These are phyloP conservation scores for Fukomys damarensis DNA, from an alignment of 2,113 vertebrate genomes.

Conservation along the genomic window DNA sequence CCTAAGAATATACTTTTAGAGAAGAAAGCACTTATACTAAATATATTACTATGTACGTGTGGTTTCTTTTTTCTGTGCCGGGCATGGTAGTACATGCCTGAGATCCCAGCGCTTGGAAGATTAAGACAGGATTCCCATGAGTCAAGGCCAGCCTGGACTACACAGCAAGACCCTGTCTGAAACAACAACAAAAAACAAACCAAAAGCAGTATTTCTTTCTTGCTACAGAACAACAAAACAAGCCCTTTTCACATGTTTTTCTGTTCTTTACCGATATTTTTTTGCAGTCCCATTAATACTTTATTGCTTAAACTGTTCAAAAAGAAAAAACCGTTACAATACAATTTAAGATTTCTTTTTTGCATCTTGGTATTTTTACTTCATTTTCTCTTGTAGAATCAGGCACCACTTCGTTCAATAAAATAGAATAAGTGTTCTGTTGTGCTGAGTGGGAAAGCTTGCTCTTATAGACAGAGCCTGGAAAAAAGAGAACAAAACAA, in stretches of 20 bases:
- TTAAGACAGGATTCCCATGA: neutral
- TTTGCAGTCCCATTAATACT: constrained; percentile 6
- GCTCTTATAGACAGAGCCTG: neutral
- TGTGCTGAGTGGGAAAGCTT: neutral
- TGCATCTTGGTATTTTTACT: neutral
- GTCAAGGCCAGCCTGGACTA: neutral
- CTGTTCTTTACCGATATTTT: neutral
- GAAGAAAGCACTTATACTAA: neutral
- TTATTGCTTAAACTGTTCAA: neutral
- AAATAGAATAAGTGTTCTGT: neutral
- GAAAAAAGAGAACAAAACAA: neutral
- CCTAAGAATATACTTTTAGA: constrained; percentile 8
- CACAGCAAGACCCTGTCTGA: neutral
- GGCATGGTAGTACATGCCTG: neutral
- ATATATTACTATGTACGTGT: neutral
- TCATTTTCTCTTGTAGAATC: neutral
- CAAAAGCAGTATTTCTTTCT: neutral
- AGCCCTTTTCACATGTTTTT: constrained; percentile 19
- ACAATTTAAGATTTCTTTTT: neutral
- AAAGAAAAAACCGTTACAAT: neutral
- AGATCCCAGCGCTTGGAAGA: neutral
- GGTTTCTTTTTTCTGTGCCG: neutral
- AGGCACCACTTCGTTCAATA: neutral
- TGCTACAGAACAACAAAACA: neutral
- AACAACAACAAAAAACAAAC: neutral